Evolutionary conservation across 1,140 invertebrate genomes (phyloP).

Genomic region (Dreissena rostriformis): DNA sequence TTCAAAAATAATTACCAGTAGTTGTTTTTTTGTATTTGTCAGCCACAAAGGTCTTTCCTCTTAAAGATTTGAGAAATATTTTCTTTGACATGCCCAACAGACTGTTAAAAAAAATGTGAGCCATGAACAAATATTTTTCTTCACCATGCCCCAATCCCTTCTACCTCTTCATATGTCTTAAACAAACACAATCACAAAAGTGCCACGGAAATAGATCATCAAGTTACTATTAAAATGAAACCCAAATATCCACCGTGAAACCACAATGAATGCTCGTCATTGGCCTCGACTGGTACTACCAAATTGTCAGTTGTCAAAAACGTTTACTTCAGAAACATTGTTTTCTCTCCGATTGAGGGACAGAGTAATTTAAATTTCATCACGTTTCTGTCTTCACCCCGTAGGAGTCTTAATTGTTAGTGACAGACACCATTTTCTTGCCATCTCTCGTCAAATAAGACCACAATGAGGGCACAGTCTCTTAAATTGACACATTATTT

Average conservation of each 20-base stretch:
- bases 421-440: conserved; percentile 4
- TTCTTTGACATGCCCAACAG: too few species aligned
- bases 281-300: too few species aligned
- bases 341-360: not conserved
- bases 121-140: too few species aligned
- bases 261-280: too few species aligned
- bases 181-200: not conserved
- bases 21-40: too few species aligned
- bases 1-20: too few species aligned
- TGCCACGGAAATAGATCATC: not conserved
- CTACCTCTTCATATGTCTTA: too few species aligned
- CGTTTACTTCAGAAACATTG: not conserved
- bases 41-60: too few species aligned
- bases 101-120: too few species aligned
- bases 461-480: not conserved
- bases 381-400: not conserved
- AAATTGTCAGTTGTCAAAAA: not conserved
- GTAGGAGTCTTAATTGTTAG: not conserved
- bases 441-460: not conserved
- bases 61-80: too few species aligned
- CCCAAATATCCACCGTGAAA: not conserved
- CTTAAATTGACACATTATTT: conserved; percentile 2
- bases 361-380: conserved; percentile 2
- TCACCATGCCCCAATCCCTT: too few species aligned
- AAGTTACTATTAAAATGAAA: not conserved